These are phyloP conservation scores for Onychomys leucogaster DNA, from an alignment of 2,797 vertebrate genomes.

Conservation along the genomic window DNA sequence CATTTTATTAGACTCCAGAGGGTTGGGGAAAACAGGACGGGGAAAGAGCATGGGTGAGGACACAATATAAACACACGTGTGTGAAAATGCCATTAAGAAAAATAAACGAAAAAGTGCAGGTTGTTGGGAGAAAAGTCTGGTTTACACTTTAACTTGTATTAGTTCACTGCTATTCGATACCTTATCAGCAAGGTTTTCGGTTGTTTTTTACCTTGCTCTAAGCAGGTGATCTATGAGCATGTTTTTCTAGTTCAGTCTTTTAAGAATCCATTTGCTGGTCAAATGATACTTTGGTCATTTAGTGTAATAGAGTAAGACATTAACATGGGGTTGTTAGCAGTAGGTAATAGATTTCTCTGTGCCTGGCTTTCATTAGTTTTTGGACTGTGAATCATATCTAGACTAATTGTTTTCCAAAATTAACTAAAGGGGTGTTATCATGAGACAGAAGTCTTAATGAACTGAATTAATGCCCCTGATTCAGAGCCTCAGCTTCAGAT, in stretches of 20 bases:
- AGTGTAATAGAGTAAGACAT: neutral
- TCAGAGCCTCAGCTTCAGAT: neutral
- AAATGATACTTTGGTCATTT: conserved; percentile 34
- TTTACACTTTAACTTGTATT: neutral
- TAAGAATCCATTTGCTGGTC: conserved; percentile 40
- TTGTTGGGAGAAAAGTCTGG: neutral
- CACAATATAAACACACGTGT: neutral
- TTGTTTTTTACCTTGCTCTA: neutral
- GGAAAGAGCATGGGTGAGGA: neutral
- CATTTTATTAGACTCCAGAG: neutral
- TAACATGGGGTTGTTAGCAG: neutral
- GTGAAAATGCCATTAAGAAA: neutral
- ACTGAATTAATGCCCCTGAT: neutral
- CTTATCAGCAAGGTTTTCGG: conserved; percentile 2
- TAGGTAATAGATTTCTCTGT: neutral
- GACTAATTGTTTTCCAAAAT: conserved; percentile 58
- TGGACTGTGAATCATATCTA: neutral
- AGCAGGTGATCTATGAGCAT: neutral
- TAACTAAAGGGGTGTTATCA: neutral
- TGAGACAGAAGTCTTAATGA: conserved; percentile 11
- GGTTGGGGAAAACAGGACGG: neutral
- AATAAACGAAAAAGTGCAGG: neutral
- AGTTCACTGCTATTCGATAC: neutral
- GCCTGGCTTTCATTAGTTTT: conserved; percentile 61
- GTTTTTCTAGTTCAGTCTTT: conserved; percentile 36